These are phyloP conservation scores for Eolophus roseicapilla DNA, from an alignment of 2,113 vertebrate species.

Conservation along the genomic window DNA sequence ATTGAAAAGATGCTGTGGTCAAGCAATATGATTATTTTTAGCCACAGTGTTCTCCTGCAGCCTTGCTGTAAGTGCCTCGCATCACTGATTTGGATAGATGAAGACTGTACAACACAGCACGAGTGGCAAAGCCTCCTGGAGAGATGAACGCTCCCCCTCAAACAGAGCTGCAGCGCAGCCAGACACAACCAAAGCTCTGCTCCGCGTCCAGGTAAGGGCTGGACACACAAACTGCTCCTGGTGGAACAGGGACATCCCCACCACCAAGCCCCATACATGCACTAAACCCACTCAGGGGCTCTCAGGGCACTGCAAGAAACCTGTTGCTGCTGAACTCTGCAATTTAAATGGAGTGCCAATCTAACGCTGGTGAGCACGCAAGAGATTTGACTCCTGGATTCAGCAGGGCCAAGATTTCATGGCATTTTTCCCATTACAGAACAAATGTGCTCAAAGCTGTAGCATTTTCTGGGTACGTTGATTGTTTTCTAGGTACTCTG, in stretches of 20 bases:
- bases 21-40: background rate
- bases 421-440: background rate
- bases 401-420: background rate
- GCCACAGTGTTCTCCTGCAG: background rate
- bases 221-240: background rate
- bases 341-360: background rate
- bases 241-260: too few relatives aligned
- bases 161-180: fast-evolving
- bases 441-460: background rate
- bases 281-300: background rate
- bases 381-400: background rate
- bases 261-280: background rate
- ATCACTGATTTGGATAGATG: fast-evolving
- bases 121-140: background rate
- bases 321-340: background rate
- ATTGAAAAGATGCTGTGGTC: background rate
- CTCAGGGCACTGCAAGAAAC: background rate
- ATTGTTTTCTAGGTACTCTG: background rate
- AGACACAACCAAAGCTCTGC: background rate
- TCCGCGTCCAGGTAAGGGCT: too few relatives aligned
- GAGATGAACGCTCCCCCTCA: background rate
- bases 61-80: background rate
- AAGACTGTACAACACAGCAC: background rate
- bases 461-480: background rate
- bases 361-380: background rate